Conservation (phyloP, 2,888 invertebrate genomes). For the Gryllus longicercus region DNA sequence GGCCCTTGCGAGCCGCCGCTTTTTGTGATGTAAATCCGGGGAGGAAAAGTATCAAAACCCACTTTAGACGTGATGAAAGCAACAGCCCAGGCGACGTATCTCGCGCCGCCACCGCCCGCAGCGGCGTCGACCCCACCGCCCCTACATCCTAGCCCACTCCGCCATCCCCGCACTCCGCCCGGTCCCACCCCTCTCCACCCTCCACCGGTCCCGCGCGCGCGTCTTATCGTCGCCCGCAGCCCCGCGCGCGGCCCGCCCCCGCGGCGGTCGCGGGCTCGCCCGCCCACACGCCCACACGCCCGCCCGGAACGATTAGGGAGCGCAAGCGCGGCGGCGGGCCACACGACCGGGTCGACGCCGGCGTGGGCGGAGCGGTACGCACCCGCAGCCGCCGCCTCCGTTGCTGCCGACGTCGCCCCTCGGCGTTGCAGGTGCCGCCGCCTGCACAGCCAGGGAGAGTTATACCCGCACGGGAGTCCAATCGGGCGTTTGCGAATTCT, state of each 20-base stretch:
- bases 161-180: background rate
- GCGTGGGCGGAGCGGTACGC: background rate
- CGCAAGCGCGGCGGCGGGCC: background rate
- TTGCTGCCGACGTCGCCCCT: too few species aligned
- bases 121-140: background rate
- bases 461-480: too few species aligned
- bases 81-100: conserved; percentile 17
- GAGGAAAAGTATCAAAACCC: conserved; percentile 17
- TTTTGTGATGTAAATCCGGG: conserved; percentile 8
- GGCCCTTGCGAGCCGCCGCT: conserved; percentile 10
- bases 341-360: background rate
- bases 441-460: too few species aligned
- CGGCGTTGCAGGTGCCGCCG: too few species aligned
- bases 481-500: too few species aligned
- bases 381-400: background rate
- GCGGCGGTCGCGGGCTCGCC: background rate
- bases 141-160: background rate
- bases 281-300: background rate
- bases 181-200: background rate
- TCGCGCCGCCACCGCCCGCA: background rate
- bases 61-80: conserved; percentile 17
- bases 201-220: background rate
- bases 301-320: background rate
- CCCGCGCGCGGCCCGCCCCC: background rate
- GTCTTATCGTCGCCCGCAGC: background rate